Percentiles rank a stretch among this genome's conserved stretches.
phyloP scores from a whole-genome alignment of 2,888 invertebrate genomes.

The Aphelenchoides bicaudatus region DNA sequence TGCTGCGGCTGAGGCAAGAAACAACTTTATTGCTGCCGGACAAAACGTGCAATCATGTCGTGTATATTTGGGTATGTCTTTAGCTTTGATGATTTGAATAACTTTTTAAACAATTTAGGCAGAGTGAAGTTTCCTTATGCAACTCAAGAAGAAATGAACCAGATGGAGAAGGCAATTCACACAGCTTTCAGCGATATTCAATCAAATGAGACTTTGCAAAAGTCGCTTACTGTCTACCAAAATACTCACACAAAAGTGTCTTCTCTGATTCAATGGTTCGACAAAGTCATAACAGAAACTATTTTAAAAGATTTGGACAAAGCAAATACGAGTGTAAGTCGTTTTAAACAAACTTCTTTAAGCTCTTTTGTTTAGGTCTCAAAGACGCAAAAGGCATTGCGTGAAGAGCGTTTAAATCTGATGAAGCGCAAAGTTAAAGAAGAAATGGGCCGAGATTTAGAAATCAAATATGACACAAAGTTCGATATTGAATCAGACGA shows the following conservation, averaged over 20 bases:
- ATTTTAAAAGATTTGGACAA: slow-evolving; percentile 64
- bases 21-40: slow-evolving; percentile 64
- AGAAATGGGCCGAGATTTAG: slow-evolving; percentile 54
- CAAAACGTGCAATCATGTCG: slow-evolving; percentile 65
- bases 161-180: slow-evolving; percentile 63
- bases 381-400: slow-evolving; percentile 62
- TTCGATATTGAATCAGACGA: slow-evolving; percentile 49
- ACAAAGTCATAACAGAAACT: slow-evolving; percentile 65
- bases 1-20: slow-evolving; percentile 65
- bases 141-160: slow-evolving; percentile 63
- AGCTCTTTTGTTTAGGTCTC: slow-evolving; percentile 44
- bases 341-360: background rate
- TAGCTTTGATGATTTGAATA: background rate
- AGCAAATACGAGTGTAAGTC: slow-evolving; percentile 60
- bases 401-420: slow-evolving; percentile 64
- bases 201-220: slow-evolving; percentile 61
- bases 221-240: slow-evolving; percentile 63
- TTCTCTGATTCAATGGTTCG: slow-evolving; percentile 66
- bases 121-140: slow-evolving; percentile 65
- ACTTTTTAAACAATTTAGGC: slow-evolving; percentile 15
- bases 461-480: slow-evolving; percentile 58
- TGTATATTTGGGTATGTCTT: slow-evolving; percentile 48
- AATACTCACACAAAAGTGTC: slow-evolving; percentile 63
- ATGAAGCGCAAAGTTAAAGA: slow-evolving; percentile 63
- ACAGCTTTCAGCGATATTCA: slow-evolving; percentile 66